Percentiles rank a stretch among this genome's conserved stretches.
Conservation (phyloP, 2,113 vertebrate species). For the Malurus elegans region DNA sequence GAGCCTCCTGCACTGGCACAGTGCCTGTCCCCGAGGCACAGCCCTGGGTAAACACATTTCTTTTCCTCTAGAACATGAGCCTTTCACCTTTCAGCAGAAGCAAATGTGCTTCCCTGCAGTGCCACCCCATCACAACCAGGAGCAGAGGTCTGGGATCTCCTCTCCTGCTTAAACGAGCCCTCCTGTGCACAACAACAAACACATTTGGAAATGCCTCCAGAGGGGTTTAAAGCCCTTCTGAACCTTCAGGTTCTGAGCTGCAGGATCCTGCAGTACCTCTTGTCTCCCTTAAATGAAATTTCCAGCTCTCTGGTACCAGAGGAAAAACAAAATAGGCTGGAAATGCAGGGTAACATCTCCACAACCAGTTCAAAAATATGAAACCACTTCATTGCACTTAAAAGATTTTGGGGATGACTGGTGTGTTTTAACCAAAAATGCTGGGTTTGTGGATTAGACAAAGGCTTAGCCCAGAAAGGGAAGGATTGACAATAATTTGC, state of each 20-base stretch:
- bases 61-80: background rate
- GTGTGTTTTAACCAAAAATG: background rate
- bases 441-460: background rate
- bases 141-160: background rate
- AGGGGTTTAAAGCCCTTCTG: background rate
- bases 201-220: background rate
- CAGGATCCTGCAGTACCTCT: background rate
- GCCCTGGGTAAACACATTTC: background rate
- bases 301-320: background rate
- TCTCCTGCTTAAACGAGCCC: background rate
- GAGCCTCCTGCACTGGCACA: background rate
- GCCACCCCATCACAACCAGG: background rate
- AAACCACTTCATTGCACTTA: rapidly evolving
- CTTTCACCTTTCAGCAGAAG: background rate
- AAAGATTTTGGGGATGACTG: background rate
- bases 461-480: background rate
- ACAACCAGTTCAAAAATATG: background rate
- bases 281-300: background rate
- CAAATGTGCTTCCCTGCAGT: background rate
- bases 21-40: rapidly evolving
- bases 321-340: background rate
- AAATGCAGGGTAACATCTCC: background rate
- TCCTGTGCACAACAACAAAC: rapidly evolving
- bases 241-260: background rate
- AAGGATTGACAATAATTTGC: background rate